These are phyloP conservation scores for Xanthorhoe spadicearia DNA, from an alignment of 2,888 invertebrate genomes.

Conservation along the genomic window DNA sequence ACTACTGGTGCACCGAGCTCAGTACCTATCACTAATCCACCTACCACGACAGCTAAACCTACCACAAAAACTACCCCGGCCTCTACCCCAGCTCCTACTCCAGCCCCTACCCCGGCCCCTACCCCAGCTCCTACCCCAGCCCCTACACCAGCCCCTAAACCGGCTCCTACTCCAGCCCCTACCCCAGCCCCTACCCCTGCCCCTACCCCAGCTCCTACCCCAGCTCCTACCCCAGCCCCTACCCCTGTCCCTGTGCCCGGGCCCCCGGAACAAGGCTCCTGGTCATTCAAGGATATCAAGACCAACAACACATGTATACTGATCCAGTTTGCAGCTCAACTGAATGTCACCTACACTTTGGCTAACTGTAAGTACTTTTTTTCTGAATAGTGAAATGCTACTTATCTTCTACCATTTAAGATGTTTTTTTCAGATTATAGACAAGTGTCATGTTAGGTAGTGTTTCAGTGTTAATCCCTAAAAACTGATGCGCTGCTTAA, in stretches of 20 bases:
- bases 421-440: too few species aligned
- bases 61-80: slow-evolving; percentile 9
- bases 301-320: slow-evolving; percentile 86
- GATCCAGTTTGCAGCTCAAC: slow-evolving; percentile 87
- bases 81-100: slow-evolving; percentile 45
- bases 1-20: neutral
- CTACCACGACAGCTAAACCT: neutral
- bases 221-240: slow-evolving; percentile 76
- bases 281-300: slow-evolving; percentile 57
- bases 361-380: slow-evolving; percentile 60
- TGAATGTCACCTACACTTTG: slow-evolving; percentile 84
- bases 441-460: too few species aligned
- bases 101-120: slow-evolving; percentile 60
- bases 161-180: slow-evolving; percentile 45
- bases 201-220: slow-evolving; percentile 66
- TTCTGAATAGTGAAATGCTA: too few species aligned
- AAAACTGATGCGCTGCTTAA: too few species aligned
- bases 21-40: neutral
- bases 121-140: slow-evolving; percentile 55
- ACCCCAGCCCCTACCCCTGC: slow-evolving; percentile 55
- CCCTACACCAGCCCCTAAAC: slow-evolving; percentile 22
- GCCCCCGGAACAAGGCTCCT: slow-evolving; percentile 64
- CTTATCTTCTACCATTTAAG: too few species aligned
- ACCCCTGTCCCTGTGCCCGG: slow-evolving; percentile 62
- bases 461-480: too few species aligned